Percentiles rank a stretch among this genome's conserved stretches.
Conservation (phyloP, 1,140 invertebrate species). For the Glossosoma conforme region DNA sequence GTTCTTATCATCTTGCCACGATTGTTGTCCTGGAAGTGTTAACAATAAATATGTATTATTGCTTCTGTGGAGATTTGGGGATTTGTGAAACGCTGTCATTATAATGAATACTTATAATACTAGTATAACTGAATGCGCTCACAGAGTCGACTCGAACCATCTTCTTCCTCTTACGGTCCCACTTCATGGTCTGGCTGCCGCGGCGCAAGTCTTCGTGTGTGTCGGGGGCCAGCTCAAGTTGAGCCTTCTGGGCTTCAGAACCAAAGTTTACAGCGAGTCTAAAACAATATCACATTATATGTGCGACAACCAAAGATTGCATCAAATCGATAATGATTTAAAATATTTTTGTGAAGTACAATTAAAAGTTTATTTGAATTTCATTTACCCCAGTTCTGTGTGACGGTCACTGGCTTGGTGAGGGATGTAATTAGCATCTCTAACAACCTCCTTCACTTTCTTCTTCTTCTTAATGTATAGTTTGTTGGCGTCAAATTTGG, state of each 20-base stretch:
- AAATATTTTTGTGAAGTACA: background rate
- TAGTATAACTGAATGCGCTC: constrained; percentile 27
- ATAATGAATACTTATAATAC: constrained; percentile 13
- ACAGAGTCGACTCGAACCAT: constrained; percentile 71
- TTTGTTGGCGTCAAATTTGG: constrained; percentile 34
- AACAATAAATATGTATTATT: background rate
- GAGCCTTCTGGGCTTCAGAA: constrained; percentile 63
- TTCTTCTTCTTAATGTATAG: constrained; percentile 38
- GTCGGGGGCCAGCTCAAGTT: constrained; percentile 78
- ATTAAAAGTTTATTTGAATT: constrained; percentile 1
- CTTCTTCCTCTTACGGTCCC: constrained; percentile 91
- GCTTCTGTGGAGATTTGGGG: background rate
- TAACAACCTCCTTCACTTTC: constrained; percentile 51
- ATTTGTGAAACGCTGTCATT: constrained; percentile 3
- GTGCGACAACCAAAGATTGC: too few relatives aligned
- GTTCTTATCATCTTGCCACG: constrained; percentile 68
- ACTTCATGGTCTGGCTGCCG: constrained; percentile 59
- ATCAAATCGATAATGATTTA: too few relatives aligned
- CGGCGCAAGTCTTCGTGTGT: constrained; percentile 60
- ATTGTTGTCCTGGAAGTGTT: constrained; percentile 25
- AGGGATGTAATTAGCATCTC: constrained; percentile 71
- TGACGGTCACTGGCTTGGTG: constrained; percentile 82
- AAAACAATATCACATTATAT: too few relatives aligned
- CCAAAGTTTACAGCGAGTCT: constrained; percentile 74
- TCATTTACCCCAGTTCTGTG: constrained; percentile 77